Evolutionary conservation across 2,888 invertebrate species (phyloP).

Genomic region (Polydrusus cervinus): DNA sequence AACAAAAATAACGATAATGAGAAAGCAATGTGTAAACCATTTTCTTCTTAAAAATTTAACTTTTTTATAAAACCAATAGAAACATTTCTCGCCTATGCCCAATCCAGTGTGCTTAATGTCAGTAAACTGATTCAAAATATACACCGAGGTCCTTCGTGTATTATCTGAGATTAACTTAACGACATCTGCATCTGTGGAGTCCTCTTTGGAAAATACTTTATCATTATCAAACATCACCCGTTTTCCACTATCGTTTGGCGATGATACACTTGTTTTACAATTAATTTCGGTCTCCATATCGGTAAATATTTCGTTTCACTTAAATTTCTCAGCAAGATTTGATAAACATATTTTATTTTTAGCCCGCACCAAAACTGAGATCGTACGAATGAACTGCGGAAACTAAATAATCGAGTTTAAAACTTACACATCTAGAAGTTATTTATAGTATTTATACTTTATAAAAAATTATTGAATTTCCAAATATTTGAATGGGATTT

Average conservation of each 20-base stretch:
- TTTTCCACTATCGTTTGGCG: not conserved
- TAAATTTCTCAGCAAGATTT: slow-evolving; percentile 41
- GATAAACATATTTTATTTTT: slow-evolving; percentile 49
- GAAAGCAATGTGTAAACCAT: slow-evolving; percentile 92
- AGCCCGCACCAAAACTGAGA: slow-evolving; percentile 48
- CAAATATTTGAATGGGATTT: too few relatives aligned
- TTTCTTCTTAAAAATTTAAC: slow-evolving; percentile 83
- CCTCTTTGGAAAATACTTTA: slow-evolving; percentile 13
- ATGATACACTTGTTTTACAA: not conserved
- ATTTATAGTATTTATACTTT: not conserved
- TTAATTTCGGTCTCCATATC: not conserved
- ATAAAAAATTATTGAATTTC: too few relatives aligned
- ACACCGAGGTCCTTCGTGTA: slow-evolving; percentile 79
- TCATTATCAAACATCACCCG: not conserved
- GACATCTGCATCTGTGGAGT: not conserved
- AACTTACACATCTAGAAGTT: not conserved
- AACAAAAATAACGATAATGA: slow-evolving; percentile 83
- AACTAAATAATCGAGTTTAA: slow-evolving; percentile 45
- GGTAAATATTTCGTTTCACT: slow-evolving; percentile 10
- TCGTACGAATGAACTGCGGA: slow-evolving; percentile 43
- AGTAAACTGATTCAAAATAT: slow-evolving; percentile 83
- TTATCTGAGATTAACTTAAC: slow-evolving; percentile 62
- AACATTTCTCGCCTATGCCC: slow-evolving; percentile 88
- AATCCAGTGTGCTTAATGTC: slow-evolving; percentile 66
- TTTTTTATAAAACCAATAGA: slow-evolving; percentile 86